Base-by-base conservation (phyloP, 2,888 invertebrate genomes). In the Nomada lathburiana region DNA sequence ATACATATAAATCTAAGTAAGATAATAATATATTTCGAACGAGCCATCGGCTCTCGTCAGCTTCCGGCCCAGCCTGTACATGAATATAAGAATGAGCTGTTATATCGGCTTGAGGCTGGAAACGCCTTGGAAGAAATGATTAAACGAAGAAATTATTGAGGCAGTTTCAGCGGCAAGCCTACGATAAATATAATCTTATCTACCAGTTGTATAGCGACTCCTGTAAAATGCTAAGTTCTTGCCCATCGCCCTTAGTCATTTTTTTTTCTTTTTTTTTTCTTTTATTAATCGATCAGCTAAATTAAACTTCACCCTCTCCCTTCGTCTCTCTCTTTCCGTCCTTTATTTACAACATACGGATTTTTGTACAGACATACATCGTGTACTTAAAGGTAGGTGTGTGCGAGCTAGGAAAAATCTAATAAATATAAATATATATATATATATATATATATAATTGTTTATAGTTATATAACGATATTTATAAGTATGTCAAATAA, bases 401-500 rank as follows among this genome's bases (percentile, higher is more conserved):
- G 86, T 84, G 86, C 80, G 76, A 85, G 57, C 62, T 82, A 85
- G 76, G 82, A 83, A 68, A 74, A 67, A 82, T 82, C 70, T 77
- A 82, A 70, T 82, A 82, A 84, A 84, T 80, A 86, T 80, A 84
- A 74, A 84, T 82, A 86, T 80, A 86, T 83, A 83, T 23, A 84
- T 82, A 86, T 80, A 86, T 83, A 83, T 23, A 23, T 86, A 86
- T 84, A 85, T 84, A 86, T 80, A 86, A 88, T 87, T 92, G 87
- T 91, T 89, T 88, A 89, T 90, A 92, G 82, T 86, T 82, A 70
- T 84, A 84, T 88, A 87, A 86, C 86, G 82, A 89, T 92, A 92
- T 90, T 89, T 91, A 90, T 92, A 92, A 92, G 90, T 88, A 89
- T 90, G 89, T 89, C 88, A 89, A 93, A 93, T 92, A 93, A 92